Percentiles rank a stretch among this genome's conserved stretches.
These are phyloP conservation scores for Heliconius erato DNA, from an alignment of 2,888 invertebrate species.

Conservation along the genomic window DNA sequence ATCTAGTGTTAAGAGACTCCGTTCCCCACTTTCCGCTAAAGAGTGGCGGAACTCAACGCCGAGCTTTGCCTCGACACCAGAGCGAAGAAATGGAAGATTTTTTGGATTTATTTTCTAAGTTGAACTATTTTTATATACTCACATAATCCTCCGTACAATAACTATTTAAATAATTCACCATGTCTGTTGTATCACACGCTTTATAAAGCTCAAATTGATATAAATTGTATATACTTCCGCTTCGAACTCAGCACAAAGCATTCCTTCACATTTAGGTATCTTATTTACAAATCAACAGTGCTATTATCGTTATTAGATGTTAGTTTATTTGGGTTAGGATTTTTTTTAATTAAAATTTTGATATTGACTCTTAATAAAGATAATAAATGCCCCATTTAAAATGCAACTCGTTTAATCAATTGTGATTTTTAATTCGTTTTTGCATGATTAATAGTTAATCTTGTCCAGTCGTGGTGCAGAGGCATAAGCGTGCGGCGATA, in stretches of 20 bases:
- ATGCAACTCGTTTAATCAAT: neutral
- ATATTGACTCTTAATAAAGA: neutral
- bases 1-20: too few species aligned
- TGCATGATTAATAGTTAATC: too few species aligned
- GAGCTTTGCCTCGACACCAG: too few species aligned
- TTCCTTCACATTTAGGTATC: constrained; percentile 43
- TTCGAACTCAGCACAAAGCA: constrained; percentile 45
- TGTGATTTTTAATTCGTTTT: too few species aligned
- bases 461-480: too few species aligned
- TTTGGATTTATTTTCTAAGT: too few species aligned
- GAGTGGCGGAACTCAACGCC: too few species aligned
- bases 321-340: constrained; percentile 26
- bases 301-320: constrained; percentile 30
- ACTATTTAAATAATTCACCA: neutral
- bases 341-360: neutral
- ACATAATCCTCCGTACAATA: too few species aligned
- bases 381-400: neutral
- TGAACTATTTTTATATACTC: too few species aligned
- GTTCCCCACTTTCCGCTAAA: too few species aligned
- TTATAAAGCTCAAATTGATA: constrained; percentile 55
- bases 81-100: too few species aligned
- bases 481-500: neutral
- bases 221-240: constrained; percentile 55
- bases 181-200: constrained; percentile 41
- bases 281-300: constrained; percentile 41